phyloP scores from a whole-genome alignment of 1,140 invertebrate species.

The Pachypeltis micranthus region DNA sequence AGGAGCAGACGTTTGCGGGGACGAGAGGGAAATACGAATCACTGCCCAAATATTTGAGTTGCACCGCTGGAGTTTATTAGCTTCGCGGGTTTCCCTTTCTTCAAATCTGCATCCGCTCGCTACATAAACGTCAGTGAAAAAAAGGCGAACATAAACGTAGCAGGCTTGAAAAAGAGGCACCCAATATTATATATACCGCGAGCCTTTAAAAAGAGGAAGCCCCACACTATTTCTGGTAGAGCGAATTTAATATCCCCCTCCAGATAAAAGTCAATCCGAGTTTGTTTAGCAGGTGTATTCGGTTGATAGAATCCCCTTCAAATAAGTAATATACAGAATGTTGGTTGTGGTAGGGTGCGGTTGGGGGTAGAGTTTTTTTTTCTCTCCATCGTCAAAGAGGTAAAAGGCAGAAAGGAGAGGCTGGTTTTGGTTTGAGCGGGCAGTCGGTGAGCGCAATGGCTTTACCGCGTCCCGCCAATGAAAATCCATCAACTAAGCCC shows the following conservation, averaged over 20 bases:
- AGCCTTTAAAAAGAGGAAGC: not conserved
- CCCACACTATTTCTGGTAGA: not conserved
- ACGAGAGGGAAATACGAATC: too few species aligned
- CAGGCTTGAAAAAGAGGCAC: too few species aligned
- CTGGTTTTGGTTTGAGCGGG: not conserved
- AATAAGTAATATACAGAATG: slow-evolving; percentile 5
- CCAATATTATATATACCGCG: not conserved
- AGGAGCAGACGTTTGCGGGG: too few species aligned
- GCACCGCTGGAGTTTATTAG: too few species aligned
- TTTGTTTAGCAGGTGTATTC: slow-evolving; percentile 6
- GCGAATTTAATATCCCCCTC: slow-evolving; percentile 2
- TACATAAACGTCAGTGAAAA: too few species aligned
- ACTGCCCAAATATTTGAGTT: too few species aligned
- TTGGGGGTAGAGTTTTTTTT: too few species aligned
- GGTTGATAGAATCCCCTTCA: slow-evolving; percentile 9
- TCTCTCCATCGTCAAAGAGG: not conserved
- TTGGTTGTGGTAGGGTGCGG: too few species aligned
- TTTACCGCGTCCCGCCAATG: not conserved
- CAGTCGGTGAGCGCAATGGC: not conserved
- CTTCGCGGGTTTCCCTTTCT: too few species aligned
- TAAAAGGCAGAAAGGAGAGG: not conserved
- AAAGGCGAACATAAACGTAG: too few species aligned
- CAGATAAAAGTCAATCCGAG: slow-evolving; percentile 9
- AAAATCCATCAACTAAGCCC: slow-evolving; percentile 6
- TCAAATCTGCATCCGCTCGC: too few species aligned